Conservation (phyloP, 2,113 vertebrate species). For the Rynchops niger region DNA sequence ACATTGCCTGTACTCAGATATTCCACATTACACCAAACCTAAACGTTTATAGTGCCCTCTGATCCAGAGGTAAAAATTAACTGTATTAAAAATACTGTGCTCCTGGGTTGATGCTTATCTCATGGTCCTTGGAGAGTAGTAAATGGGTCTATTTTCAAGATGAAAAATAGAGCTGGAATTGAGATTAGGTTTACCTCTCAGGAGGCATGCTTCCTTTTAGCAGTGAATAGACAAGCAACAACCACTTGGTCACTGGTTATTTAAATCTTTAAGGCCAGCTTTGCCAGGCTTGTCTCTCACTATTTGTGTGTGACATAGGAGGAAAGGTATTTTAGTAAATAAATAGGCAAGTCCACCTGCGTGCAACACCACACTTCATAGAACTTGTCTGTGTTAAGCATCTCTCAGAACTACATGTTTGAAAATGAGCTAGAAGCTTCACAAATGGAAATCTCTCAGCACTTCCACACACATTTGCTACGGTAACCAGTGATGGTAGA, state of each 20-base stretch:
- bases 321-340: background rate
- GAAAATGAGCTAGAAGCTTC: background rate
- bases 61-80: background rate
- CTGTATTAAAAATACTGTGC: background rate
- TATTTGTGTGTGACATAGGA: background rate
- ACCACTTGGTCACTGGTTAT: background rate
- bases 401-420: background rate
- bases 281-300: background rate
- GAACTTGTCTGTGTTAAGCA: background rate
- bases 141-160: background rate
- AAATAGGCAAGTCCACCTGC: background rate
- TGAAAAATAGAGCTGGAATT: background rate
- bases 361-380: fast-evolving
- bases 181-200: background rate
- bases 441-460: background rate
- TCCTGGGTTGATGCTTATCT: background rate
- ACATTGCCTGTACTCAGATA: background rate
- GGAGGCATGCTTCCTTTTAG: background rate
- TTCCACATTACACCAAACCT: background rate
- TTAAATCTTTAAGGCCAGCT: background rate
- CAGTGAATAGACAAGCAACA: background rate
- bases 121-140: background rate
- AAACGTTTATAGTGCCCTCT: background rate
- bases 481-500: background rate
- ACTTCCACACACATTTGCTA: background rate